phyloP scores from a whole-genome alignment of 64 coral and sea anemone species.

The Trachythela sp. region DNA sequence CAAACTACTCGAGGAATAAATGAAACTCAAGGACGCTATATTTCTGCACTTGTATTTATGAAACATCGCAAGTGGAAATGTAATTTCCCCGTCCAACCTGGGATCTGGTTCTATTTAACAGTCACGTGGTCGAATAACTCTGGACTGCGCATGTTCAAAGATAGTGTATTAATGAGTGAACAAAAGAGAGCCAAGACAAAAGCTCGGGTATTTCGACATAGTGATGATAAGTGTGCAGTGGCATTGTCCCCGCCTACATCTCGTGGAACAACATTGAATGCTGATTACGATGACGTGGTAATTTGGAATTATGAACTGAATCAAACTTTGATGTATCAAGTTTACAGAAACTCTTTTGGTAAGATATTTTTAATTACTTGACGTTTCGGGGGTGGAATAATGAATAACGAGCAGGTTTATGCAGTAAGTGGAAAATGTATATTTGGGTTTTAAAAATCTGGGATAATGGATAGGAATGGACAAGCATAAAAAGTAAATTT shows the following conservation, averaged over 20 bases:
- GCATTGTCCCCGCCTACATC: background rate
- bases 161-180: background rate
- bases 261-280: background rate
- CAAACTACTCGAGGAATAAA: background rate
- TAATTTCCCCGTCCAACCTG: background rate
- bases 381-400: no score
- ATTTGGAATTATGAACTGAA: constrained; percentile 1
- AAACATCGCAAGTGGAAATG: background rate
- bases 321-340: background rate
- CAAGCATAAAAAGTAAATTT: no score
- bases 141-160: background rate
- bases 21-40: background rate
- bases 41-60: background rate
- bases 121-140: background rate
- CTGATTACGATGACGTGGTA: background rate
- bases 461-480: no score
- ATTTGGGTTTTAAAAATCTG: no score
- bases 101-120: background rate
- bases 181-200: background rate
- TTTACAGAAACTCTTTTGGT: background rate
- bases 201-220: background rate
- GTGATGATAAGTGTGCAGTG: background rate
- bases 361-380: background rate
- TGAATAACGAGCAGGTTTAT: no score
- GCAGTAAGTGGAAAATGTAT: no score